A percentile compares a stretch with the other conserved stretches of the same genome.
These are phyloP conservation scores for Gracilinanus agilis DNA, from an alignment of 2,113 vertebrate genomes.

Conservation along the genomic window DNA sequence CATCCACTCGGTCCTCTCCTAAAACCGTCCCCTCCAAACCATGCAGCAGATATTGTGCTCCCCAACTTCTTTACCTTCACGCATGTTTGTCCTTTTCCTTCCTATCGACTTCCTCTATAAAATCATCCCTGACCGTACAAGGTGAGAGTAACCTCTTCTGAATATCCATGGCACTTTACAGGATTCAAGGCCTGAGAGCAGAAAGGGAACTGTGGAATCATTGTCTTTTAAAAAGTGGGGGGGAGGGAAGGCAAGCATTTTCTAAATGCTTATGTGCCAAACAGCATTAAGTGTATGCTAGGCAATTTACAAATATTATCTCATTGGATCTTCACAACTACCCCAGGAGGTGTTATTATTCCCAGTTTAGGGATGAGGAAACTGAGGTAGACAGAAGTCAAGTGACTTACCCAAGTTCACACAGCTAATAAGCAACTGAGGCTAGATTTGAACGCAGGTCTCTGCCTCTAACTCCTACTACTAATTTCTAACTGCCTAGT, in stretches of 20 bases:
- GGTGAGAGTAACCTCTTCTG: not conserved
- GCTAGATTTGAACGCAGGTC: not conserved
- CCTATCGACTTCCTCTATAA: not conserved
- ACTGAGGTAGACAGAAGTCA: too few relatives aligned
- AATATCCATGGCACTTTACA: not conserved
- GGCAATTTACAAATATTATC: not conserved
- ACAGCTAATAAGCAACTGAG: not conserved
- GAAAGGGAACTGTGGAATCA: not conserved
- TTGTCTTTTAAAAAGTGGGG: not conserved
- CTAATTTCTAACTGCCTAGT: not conserved
- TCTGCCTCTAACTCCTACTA: not conserved
- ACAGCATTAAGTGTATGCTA: not conserved
- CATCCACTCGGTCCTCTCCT: fast-evolving
- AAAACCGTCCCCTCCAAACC: not conserved
- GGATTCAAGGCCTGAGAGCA: not conserved
- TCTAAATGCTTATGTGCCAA: not conserved
- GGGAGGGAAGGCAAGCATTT: too few relatives aligned
- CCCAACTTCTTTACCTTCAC: too few relatives aligned
- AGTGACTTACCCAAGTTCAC: too few relatives aligned
- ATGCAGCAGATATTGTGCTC: too few relatives aligned
- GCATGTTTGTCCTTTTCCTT: too few relatives aligned
- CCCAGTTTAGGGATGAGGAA: not conserved
- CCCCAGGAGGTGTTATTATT: not conserved
- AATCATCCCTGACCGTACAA: not conserved
- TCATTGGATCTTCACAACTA: not conserved